These are phyloP conservation scores for Loripinus fragilis DNA, from an alignment of 2,888 invertebrate species.

Conservation along the genomic window DNA sequence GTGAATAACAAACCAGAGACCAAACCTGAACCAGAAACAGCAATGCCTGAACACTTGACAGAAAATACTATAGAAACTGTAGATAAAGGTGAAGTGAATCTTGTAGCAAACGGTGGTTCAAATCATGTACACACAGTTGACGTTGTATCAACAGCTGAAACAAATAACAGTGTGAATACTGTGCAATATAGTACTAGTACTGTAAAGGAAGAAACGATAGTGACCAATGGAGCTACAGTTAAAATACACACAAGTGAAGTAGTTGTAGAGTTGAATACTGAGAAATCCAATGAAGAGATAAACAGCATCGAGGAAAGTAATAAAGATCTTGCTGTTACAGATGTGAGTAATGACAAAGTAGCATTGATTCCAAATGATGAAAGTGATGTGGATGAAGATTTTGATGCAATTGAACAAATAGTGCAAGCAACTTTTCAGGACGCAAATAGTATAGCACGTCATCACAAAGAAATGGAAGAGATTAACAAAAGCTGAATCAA, in stretches of 20 bases:
- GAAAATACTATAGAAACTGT: background rate
- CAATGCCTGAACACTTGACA: too few relatives aligned
- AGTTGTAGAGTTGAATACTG: background rate
- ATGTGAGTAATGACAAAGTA: background rate
- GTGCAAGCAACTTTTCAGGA: background rate
- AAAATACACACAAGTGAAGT: background rate
- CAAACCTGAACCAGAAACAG: slow-evolving; percentile 21
- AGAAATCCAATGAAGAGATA: background rate
- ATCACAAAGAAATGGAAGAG: background rate
- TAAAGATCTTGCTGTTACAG: background rate
- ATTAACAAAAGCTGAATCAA: background rate
- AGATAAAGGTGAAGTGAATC: background rate
- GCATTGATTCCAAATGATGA: background rate
- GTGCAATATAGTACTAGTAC: background rate
- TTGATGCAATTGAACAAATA: background rate
- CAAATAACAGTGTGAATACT: background rate
- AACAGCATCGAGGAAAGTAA: background rate
- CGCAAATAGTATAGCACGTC: background rate
- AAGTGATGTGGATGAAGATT: background rate
- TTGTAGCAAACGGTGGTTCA: background rate
- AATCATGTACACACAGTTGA: background rate
- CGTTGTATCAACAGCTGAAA: background rate
- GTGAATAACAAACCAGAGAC: slow-evolving; percentile 51
- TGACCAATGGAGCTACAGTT: background rate
- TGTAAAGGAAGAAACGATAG: background rate